phyloP scores from a whole-genome alignment of 2,113 vertebrate species.

The Gambusia affinis region DNA sequence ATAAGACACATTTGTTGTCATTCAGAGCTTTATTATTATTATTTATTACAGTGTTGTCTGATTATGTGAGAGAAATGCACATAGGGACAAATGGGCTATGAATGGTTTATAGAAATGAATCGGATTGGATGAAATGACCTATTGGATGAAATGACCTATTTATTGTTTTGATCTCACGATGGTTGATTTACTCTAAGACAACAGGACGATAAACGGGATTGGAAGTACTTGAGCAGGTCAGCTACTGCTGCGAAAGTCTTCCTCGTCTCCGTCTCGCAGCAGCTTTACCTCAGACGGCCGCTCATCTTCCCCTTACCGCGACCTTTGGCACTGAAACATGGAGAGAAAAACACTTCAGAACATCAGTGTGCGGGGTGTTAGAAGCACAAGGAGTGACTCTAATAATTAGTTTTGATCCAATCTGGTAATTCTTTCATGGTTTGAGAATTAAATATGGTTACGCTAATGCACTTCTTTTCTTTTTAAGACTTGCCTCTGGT shows the following conservation, averaged over 20 bases:
- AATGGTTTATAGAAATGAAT: conserved; percentile 4
- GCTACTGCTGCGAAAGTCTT: conserved; percentile 1
- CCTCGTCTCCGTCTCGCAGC: not conserved
- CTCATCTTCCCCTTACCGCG: conserved; percentile 79
- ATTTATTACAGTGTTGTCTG: conserved; percentile 7
- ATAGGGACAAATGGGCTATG: conserved; percentile 9
- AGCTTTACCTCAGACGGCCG: conserved; percentile 73
- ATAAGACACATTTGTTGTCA: conserved; percentile 8
- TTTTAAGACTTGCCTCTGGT: conserved; percentile 70
- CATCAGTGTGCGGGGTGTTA: not conserved
- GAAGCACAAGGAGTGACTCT: not conserved
- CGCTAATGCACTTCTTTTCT: not conserved
- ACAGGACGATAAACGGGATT: conserved; percentile 24
- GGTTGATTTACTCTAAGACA: conserved; percentile 39
- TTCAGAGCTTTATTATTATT: conserved; percentile 6
- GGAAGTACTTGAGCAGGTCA: not conserved
- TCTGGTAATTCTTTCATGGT: not conserved
- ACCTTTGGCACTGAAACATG: conserved; percentile 74
- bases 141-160: conserved; percentile 56
- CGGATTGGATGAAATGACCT: conserved; percentile 23
- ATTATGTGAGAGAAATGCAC: not conserved
- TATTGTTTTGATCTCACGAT: conserved; percentile 53
- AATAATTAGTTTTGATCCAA: not conserved
- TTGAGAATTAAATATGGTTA: not conserved
- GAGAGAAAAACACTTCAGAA: not conserved